phyloP scores from a whole-genome alignment of 2,113 vertebrate species.

The Australoheros scitulus region DNA sequence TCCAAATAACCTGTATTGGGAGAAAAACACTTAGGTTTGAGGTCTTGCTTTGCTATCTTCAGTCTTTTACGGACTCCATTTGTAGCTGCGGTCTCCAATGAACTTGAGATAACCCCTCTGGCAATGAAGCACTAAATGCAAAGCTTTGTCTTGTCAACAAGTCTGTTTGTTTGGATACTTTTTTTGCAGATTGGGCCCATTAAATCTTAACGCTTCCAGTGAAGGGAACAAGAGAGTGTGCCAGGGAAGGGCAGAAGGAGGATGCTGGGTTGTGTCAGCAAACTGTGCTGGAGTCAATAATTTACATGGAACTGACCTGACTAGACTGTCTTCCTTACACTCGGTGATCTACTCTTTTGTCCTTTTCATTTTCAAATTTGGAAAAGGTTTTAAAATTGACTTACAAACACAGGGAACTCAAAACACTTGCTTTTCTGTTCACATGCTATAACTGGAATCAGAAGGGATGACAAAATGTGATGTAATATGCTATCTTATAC shows the following conservation, averaged over 20 bases:
- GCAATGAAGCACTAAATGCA: slow-evolving; percentile 53
- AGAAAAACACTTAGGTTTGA: slow-evolving; percentile 7
- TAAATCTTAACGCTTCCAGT: slow-evolving; percentile 60
- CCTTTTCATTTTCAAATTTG: neutral
- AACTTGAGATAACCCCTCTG: slow-evolving; percentile 53
- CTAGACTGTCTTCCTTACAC: neutral
- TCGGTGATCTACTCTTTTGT: slow-evolving; percentile 5
- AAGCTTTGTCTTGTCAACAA: slow-evolving; percentile 67
- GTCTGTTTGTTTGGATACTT: slow-evolving; percentile 63
- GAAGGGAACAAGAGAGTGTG: slow-evolving; percentile 26
- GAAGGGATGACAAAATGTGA: neutral
- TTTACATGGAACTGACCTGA: slow-evolving; percentile 4
- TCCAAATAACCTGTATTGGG: slow-evolving; percentile 33
- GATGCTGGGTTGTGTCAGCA: slow-evolving; percentile 10
- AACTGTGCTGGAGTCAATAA: slow-evolving; percentile 27
- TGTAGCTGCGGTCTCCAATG: slow-evolving; percentile 32
- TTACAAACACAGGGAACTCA: neutral
- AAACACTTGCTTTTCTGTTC: neutral
- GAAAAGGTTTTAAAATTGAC: slow-evolving; percentile 10
- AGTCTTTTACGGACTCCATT: slow-evolving; percentile 31
- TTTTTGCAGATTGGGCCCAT: slow-evolving; percentile 57
- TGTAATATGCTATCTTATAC: neutral
- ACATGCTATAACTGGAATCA: neutral
- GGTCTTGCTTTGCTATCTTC: slow-evolving; percentile 43
- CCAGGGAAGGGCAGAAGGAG: slow-evolving; percentile 6